A percentile compares a stretch with the other conserved stretches of the same genome.
phyloP scores from a whole-genome alignment of 23 tunicate genomes.

The Halocynthia roretzi region DNA sequence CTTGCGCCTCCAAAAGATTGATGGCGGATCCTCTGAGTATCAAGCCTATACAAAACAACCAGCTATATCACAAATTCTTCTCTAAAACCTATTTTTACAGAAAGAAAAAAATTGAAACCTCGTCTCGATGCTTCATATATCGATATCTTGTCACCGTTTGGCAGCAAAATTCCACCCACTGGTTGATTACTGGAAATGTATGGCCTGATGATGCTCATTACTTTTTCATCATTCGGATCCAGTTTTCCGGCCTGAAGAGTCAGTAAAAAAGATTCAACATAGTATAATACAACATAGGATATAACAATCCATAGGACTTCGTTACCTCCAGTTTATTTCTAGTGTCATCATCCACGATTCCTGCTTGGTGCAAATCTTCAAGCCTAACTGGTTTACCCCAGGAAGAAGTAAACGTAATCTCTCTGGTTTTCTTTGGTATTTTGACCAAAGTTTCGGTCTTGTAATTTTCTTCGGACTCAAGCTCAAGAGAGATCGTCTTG shows the following conservation, averaged over 20 bases:
- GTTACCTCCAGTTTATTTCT: background rate
- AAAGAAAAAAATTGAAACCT: slow-evolving; percentile 33
- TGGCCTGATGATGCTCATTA: background rate
- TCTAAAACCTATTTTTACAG: too few relatives aligned
- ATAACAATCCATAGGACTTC: too few relatives aligned
- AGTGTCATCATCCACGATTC: slow-evolving; percentile 34
- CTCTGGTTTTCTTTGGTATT: background rate
- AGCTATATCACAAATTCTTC: too few relatives aligned
- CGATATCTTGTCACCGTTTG: slow-evolving; percentile 83
- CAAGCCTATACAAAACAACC: too few relatives aligned
- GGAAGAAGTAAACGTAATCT: slow-evolving; percentile 26
- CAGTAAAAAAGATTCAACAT: too few relatives aligned
- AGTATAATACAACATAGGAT: too few relatives aligned
- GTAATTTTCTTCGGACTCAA: slow-evolving; percentile 17
- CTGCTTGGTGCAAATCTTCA: slow-evolving; percentile 38
- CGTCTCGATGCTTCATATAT: slow-evolving; percentile 81
- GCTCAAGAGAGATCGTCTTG: slow-evolving; percentile 3
- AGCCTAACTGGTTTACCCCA: slow-evolving; percentile 71
- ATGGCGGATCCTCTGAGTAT: slow-evolving; percentile 49
- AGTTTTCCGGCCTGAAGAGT: too few relatives aligned
- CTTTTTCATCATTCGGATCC: too few relatives aligned
- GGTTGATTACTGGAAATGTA: slow-evolving; percentile 93
- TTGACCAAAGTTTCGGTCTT: slow-evolving; percentile 10
- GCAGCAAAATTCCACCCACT: slow-evolving; percentile 80
- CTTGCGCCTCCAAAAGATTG: slow-evolving; percentile 97